Conservation (phyloP, 2,797 vertebrate species). For the Pagetopsis macropterus region DNA sequence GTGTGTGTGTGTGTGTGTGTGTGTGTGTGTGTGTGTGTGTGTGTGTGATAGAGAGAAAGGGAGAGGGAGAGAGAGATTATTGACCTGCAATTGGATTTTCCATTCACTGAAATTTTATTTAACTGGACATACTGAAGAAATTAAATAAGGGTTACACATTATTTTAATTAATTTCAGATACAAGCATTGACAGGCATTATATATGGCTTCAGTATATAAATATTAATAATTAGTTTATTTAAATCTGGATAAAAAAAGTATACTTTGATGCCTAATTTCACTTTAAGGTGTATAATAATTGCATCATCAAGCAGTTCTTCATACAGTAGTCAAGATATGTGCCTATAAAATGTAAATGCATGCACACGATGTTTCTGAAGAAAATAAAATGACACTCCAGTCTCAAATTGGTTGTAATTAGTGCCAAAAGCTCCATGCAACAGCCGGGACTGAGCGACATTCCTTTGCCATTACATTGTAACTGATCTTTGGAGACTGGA, state of each 20-base stretch:
- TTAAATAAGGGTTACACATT: slow-evolving; percentile 5
- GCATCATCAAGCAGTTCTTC: not conserved
- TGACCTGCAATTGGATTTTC: slow-evolving; percentile 45
- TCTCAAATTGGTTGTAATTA: slow-evolving; percentile 67
- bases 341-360: not conserved
- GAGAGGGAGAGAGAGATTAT: not conserved
- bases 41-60: too few relatives aligned
- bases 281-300: not conserved
- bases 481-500: slow-evolving; percentile 71
- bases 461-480: slow-evolving; percentile 78
- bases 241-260: not conserved
- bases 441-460: slow-evolving; percentile 62
- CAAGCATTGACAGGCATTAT: not conserved
- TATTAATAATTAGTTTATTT: too few relatives aligned
- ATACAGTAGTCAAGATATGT: not conserved
- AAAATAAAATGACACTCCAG: slow-evolving; percentile 47
- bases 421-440: slow-evolving; percentile 49
- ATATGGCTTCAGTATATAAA: not conserved
- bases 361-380: slow-evolving; percentile 18
- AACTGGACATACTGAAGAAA: slow-evolving; percentile 28
- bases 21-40: too few relatives aligned
- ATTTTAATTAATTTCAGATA: slow-evolving; percentile 2
- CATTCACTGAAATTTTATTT: slow-evolving; percentile 17
- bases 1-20: slow-evolving; percentile 12
- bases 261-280: slow-evolving; percentile 7